Evolutionary conservation across 2,113 vertebrate species (phyloP).

Genomic region (Mesoclemmys tuberculata): DNA sequence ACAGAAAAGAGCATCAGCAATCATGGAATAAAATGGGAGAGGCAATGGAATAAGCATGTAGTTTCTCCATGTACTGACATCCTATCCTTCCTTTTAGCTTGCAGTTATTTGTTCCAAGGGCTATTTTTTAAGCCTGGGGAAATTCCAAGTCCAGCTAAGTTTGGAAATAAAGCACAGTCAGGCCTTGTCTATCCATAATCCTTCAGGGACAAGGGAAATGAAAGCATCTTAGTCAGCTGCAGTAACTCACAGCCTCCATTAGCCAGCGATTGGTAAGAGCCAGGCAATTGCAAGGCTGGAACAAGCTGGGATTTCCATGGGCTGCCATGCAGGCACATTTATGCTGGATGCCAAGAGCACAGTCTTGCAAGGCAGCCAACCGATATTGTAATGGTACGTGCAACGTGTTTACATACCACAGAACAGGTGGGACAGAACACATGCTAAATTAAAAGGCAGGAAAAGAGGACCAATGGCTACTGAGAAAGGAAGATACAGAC

Average conservation of each 20-base stretch:
- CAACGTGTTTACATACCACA: slow-evolving; percentile 9
- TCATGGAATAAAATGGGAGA: neutral
- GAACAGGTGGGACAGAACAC: slow-evolving; percentile 25
- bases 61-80: neutral
- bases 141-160: slow-evolving; percentile 1
- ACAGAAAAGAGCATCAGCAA: neutral
- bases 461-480: slow-evolving; percentile 1
- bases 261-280: neutral
- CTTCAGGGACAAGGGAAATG: neutral
- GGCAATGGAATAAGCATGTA: neutral
- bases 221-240: neutral
- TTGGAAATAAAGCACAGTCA: neutral
- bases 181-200: neutral
- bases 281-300: neutral
- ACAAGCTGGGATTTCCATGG: rapidly evolving
- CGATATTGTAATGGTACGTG: neutral
- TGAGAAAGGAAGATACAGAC: neutral
- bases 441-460: neutral
- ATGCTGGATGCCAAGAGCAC: rapidly evolving
- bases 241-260: neutral
- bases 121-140: neutral
- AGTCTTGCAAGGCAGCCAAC: neutral
- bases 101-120: neutral
- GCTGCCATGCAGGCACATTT: rapidly evolving
- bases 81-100: neutral